Percentiles rank a stretch among this genome's conserved stretches.
Evolutionary conservation across 2,888 invertebrate species (phyloP).

Genomic region (Catocala nupta): DNA sequence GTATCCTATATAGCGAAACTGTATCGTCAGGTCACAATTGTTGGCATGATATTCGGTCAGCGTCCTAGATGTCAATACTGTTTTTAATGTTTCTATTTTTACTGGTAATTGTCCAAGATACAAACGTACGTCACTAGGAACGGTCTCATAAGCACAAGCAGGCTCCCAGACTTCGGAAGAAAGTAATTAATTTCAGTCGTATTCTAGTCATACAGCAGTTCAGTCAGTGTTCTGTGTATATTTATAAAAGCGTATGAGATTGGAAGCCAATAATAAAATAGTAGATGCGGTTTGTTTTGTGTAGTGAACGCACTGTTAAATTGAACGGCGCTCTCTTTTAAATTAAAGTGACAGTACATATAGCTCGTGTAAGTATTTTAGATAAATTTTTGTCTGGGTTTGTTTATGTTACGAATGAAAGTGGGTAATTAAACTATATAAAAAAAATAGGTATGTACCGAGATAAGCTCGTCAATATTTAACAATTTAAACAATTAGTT

Average conservation of each 20-base stretch:
- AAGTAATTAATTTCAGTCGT: conserved; percentile 81
- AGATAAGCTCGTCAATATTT: too few relatives aligned
- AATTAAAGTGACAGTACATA: conserved; percentile 19
- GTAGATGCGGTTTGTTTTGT: conserved; percentile 60
- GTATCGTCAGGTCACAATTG: conserved; percentile 59
- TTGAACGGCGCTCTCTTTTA: conserved; percentile 30
- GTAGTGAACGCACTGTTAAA: conserved; percentile 52
- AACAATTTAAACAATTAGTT: too few relatives aligned
- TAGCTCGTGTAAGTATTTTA: conserved; percentile 36
- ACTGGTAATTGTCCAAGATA: conserved; percentile 83
- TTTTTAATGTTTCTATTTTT: conserved; percentile 79
- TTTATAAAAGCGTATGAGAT: conserved; percentile 72
- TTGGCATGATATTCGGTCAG: conserved; percentile 82
- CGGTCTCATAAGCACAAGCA: conserved; percentile 57
- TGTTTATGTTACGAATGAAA: too few relatives aligned
- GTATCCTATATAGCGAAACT: conserved; percentile 10
- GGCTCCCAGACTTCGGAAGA: conserved; percentile 69
- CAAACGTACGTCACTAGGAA: conserved; percentile 74
- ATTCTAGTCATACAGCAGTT: conserved; percentile 69
- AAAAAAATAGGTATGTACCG: too few relatives aligned
- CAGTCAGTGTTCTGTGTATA: conserved; percentile 74
- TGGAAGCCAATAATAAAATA: conserved; percentile 66
- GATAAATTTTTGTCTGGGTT: neutral
- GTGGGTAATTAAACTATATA: too few relatives aligned
- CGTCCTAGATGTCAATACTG: conserved; percentile 82